Evolutionary conservation across 2,888 invertebrate genomes (phyloP), one percentile per base, ranked within the genome.

Genomic region (Sinelater perroti): DNA sequence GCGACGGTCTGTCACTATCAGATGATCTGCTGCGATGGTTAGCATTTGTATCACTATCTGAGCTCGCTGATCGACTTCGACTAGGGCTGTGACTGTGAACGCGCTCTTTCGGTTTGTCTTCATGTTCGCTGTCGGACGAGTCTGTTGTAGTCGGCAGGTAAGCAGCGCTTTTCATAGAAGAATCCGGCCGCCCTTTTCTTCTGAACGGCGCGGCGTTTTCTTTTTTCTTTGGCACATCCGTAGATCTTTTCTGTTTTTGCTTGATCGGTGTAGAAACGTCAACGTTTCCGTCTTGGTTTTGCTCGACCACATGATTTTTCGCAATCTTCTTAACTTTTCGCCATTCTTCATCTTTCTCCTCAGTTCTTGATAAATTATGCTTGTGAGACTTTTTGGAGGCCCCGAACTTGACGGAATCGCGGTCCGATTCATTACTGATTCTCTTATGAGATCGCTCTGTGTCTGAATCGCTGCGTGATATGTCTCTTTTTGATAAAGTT

Each of bases 131-230:
- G 20, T 80, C 80, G 1, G 78, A 77, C n/a, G n/a, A n/a, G 31
- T 80, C 80, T 55, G 79, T 78, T 7, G 75, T 70, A 1, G 73
- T 72, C 3, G 72, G 72, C 42, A 73, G 57, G 2, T 67, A 58
- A 45, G 68, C 71, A 14, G 65, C 70, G 59, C 74, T 74, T 56
- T 71, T 73, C 2, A 59, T 40, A 5, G 53, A 73, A 72, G 45
- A 78, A 79, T 73, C 77, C 74, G 72, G 70, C 76, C 74, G 71
- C 75, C 78, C 77, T 78, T 76, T 77, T 56, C 77, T 75, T 70
- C 71, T 68, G 11, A 69, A 67, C 5, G 75, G 69, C n/a, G 72
- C 68, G 2, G 70, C 67, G 2, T 64, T 67, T 54, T 75, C 74
- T 54, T 75, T 75, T 18, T 72, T 70, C 52, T 70, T 71, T 26